Evolutionary conservation across 2,888 invertebrate genomes (phyloP).

Genomic region (Pyrrhia umbra): DNA sequence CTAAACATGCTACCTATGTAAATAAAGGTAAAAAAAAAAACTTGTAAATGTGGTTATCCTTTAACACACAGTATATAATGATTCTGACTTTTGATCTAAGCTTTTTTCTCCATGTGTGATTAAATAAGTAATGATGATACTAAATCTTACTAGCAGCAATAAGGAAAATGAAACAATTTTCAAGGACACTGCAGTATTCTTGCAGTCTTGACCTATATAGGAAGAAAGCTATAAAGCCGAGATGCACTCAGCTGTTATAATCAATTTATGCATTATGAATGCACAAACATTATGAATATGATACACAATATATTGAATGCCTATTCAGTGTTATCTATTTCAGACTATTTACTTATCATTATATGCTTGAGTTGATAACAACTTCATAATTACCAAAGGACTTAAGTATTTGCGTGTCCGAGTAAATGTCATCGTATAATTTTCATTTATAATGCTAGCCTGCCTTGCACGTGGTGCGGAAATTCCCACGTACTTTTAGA

Average conservation of each 20-base stretch:
- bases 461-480: constrained; percentile 30
- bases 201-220: not conserved
- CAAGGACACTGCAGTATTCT: not conserved
- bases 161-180: too few species aligned
- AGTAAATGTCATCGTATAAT: not conserved
- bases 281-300: not conserved
- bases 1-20: too few species aligned
- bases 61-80: too few species aligned
- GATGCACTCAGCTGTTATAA: not conserved
- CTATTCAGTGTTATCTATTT: constrained; percentile 37
- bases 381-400: not conserved
- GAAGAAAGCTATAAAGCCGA: not conserved
- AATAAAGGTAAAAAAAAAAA: too few species aligned
- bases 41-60: too few species aligned
- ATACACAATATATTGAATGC: not conserved
- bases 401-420: not conserved
- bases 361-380: constrained; percentile 32
- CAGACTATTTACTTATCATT: constrained; percentile 15
- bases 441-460: not conserved
- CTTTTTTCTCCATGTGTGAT: too few species aligned
- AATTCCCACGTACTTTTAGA: constrained; percentile 19
- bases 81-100: too few species aligned
- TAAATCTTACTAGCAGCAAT: too few species aligned
- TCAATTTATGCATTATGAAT: not conserved
- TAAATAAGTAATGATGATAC: too few species aligned